Conservation (phyloP, 2,113 vertebrate species). For the Microtus pennsylvanicus region DNA sequence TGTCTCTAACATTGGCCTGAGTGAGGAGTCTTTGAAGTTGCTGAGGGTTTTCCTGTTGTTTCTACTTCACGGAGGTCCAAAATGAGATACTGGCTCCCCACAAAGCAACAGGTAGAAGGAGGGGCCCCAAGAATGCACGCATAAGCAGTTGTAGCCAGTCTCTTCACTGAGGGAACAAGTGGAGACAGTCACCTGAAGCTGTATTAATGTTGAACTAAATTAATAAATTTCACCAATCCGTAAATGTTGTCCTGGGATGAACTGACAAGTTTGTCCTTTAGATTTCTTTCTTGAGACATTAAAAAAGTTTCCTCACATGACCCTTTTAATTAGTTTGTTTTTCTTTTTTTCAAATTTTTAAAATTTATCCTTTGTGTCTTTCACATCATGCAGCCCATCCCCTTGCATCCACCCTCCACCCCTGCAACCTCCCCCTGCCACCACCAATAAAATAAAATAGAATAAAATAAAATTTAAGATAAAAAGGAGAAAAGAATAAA, state of each 20-base stretch:
- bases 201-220: too few species aligned
- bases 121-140: too few species aligned
- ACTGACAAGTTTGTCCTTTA: not conserved
- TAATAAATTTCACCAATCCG: not conserved
- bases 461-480: not conserved
- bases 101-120: not conserved
- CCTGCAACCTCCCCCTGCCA: not conserved
- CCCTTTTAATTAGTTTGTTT: not conserved
- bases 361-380: not conserved
- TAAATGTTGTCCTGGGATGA: not conserved
- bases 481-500: not conserved
- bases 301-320: not conserved
- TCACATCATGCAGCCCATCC: not conserved
- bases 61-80: not conserved
- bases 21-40: slow-evolving; percentile 42
- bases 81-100: not conserved
- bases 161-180: not conserved
- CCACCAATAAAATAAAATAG: not conserved
- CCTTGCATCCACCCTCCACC: not conserved
- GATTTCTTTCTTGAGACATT: not conserved
- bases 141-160: too few species aligned
- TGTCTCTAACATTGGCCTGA: not conserved
- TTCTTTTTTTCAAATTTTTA: not conserved
- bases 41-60: not conserved
- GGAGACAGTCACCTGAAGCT: not conserved